Evolutionary conservation across 2,113 vertebrate genomes (phyloP), one percentile per base, ranked within the genome.

Genomic region (Marmota flaviventris): DNA sequence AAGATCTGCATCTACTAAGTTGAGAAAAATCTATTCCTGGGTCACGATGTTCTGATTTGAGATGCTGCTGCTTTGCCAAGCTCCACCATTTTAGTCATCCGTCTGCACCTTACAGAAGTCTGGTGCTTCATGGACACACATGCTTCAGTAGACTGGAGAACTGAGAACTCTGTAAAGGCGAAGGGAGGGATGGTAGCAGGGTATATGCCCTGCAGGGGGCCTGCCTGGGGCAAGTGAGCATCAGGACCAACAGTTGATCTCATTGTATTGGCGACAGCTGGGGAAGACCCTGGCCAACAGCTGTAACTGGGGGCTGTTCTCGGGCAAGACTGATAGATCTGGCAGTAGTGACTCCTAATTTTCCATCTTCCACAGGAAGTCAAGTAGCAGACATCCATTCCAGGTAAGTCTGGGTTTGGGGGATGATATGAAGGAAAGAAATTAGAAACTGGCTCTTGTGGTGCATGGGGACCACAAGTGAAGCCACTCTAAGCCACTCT

Each of bases 1-100:
- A 67, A 24, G 53, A 48, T 34, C 32, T 0, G 0, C 53, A 32
- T n/a, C 72, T 56, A 1, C 42, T 0, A 1, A 65, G 29, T 34
- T 11, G 48, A 42, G 39, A 69, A 58, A 45, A 70, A 61, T n/a
- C 20, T 0, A 27, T 17, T 2, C 14, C 11, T 3, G 20, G 63
- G n/a, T 27, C 5, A 0, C 8, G 2, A 34, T 17, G 13, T 39
- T 37, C 37, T 53, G 24, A 12, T 34, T 24, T 42, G 45, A 56
- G 34, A 10, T 45, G 72, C 24, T 78, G 34, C 18, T 10, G 1
- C 45, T 61, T 25, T 27, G 63, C 51, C 27, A 16, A 1, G 48
- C 56, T 42, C 45, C 25, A 1, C 22, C 37, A 17, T 61, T 58
- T 25, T 51, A 39, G 81, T 22, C 32, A 1, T 58, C 83, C 45